phyloP scores from a whole-genome alignment of 2,113 vertebrate genomes.

The Argyrosomus japonicus region DNA sequence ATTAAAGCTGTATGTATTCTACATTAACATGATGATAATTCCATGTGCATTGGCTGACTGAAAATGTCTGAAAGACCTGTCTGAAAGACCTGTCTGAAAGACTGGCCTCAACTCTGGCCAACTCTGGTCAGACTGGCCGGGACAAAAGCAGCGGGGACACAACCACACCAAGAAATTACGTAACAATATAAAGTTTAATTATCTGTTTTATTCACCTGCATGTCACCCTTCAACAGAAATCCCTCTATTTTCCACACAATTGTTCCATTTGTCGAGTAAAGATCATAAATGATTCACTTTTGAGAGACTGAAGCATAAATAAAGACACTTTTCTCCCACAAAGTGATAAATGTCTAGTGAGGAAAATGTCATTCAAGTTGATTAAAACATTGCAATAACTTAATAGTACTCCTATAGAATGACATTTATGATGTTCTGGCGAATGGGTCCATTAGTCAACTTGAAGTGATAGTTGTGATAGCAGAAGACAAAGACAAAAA shows the following conservation, averaged over 20 bases:
- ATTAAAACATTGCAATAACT: neutral
- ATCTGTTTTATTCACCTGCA: neutral
- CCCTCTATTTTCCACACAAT: neutral
- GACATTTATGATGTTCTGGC: neutral
- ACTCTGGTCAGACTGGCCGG: too few species aligned
- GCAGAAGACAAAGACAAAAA: neutral
- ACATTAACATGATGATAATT: neutral
- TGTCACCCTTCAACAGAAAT: neutral
- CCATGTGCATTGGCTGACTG: neutral
- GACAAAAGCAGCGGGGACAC: neutral
- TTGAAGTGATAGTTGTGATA: neutral
- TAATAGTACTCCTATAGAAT: slow-evolving; percentile 2
- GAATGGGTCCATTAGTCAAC: slow-evolving; percentile 4
- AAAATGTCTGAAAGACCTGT: too few species aligned
- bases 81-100: too few species aligned
- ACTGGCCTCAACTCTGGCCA: neutral
- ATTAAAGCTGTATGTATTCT: neutral
- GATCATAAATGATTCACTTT: neutral
- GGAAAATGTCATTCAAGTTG: slow-evolving; percentile 20
- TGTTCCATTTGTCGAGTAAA: neutral
- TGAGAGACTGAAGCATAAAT: neutral
- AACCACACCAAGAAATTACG: neutral
- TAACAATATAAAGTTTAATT: neutral
- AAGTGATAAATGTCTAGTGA: slow-evolving; percentile 1
- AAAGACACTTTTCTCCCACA: slow-evolving; percentile 1